Evolutionary conservation across 2,113 vertebrate species (phyloP), one percentile per base, ranked within the genome.

Genomic region (Varanus salvator): DNA sequence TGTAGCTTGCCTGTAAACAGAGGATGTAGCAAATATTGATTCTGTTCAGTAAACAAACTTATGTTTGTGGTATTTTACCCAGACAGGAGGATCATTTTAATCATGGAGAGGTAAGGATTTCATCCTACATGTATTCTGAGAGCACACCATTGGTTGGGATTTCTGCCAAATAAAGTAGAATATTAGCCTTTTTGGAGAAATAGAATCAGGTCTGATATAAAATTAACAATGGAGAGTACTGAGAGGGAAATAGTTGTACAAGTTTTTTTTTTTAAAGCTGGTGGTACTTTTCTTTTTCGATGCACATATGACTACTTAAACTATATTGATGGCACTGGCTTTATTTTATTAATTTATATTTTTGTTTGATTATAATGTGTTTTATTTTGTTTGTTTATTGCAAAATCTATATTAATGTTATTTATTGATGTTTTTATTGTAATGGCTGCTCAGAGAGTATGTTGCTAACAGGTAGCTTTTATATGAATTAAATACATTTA

Each of bases 41-140:
- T 72, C 19, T 23, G 48, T 74, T 9, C 7, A 34, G 21, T 54
- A 52, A 85, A 85, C 44, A 72, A 54, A 74, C 31, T 19, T 48
- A 72, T 23, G 19, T 71, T 85, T 3, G 54, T 83, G n/a, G n/a
- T 72, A 5, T 68, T 85, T 85, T 85, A 69, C 54, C 50, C 71
- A 89, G 88, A 85, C 82, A 89, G 27, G 72, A 78, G 6, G 64
- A 85, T 69, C 66, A 11, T 78, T 89, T 89, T 85, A 85, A 77
- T 68, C 88, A 85, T 38, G 82, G 88, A 69, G 88, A 89, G 88
- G 88, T 89, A 89, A 89, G 82, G n/a, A 54, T 89, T 15, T 71
- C 89, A 52, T 86, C 60, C 50, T 76, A 1, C 23, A 19, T 54
- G 57, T 23, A 34, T 80, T 71, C 23, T 69, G 23, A 27, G 11